These are phyloP conservation scores for Hymenochirus boettgeri DNA, from an alignment of 2,113 vertebrate species.

Conservation along the genomic window DNA sequence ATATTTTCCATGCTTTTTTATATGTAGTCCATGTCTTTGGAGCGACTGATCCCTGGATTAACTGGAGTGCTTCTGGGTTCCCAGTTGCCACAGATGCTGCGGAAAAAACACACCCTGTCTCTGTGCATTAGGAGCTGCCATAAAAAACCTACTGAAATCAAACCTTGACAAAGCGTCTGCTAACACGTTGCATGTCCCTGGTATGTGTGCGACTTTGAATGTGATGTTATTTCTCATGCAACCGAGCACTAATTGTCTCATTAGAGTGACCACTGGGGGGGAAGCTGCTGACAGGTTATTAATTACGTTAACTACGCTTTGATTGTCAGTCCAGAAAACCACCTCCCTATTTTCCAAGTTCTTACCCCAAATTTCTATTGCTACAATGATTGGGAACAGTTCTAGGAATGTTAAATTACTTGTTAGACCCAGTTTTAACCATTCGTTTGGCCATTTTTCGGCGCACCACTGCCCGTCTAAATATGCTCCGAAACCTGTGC, in stretches of 20 bases:
- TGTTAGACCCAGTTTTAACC: background rate
- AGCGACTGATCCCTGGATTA: too few species aligned
- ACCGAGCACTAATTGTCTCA: background rate
- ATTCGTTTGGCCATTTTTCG: background rate
- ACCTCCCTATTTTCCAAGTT: background rate
- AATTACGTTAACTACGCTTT: background rate
- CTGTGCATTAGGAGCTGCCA: too few species aligned
- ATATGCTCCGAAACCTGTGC: background rate
- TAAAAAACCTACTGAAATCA: background rate
- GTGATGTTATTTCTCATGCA: background rate
- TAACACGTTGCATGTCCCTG: background rate
- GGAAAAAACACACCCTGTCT: too few species aligned
- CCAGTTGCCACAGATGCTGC: too few species aligned
- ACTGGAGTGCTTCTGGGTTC: too few species aligned
- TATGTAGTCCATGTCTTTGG: too few species aligned
- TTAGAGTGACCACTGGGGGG: background rate
- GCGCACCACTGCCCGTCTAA: background rate
- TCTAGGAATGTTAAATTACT: background rate
- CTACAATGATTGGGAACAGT: background rate
- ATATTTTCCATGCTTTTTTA: too few species aligned
- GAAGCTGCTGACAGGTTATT: background rate
- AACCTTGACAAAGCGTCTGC: background rate
- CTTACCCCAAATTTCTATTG: background rate
- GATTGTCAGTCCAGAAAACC: background rate
- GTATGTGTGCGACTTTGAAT: background rate